Percentiles rank a stretch among this genome's conserved stretches.
Conservation (phyloP, 1,140 invertebrate species). For the Wiebesia pumilae region DNA sequence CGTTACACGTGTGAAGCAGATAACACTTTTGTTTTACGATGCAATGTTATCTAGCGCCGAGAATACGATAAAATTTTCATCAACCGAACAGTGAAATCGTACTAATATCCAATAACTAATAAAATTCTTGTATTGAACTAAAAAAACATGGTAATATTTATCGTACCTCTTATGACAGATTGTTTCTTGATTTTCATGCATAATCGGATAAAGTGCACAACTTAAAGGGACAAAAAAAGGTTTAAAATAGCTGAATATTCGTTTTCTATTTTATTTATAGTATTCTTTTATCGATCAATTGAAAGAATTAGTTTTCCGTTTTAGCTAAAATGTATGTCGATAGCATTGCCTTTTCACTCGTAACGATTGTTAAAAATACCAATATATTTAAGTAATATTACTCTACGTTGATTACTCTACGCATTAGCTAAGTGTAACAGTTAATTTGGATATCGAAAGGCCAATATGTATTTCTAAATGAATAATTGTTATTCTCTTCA, state of each 20-base stretch:
- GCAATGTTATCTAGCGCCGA: too few species aligned
- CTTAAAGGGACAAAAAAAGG: not conserved
- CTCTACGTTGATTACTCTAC: not conserved
- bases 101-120: too few species aligned
- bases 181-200: not conserved
- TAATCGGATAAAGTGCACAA: not conserved
- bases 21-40: too few species aligned
- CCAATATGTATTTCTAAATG: not conserved
- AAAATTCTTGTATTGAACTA: too few species aligned
- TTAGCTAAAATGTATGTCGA: not conserved
- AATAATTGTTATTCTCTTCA: not conserved
- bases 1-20: too few species aligned
- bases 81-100: too few species aligned
- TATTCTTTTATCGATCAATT: not conserved
- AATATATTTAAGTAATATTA: too few species aligned
- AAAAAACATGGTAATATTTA: too few species aligned
- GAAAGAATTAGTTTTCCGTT: not conserved
- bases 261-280: not conserved
- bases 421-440: not conserved
- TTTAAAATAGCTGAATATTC: not conserved
- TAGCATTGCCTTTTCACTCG: not conserved
- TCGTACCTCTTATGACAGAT: not conserved
- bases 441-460: not conserved
- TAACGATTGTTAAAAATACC: not conserved
- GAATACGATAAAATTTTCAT: too few species aligned